Evolutionary conservation across 2,888 invertebrate genomes (phyloP).

Genomic region (Apotomis turbidana): DNA sequence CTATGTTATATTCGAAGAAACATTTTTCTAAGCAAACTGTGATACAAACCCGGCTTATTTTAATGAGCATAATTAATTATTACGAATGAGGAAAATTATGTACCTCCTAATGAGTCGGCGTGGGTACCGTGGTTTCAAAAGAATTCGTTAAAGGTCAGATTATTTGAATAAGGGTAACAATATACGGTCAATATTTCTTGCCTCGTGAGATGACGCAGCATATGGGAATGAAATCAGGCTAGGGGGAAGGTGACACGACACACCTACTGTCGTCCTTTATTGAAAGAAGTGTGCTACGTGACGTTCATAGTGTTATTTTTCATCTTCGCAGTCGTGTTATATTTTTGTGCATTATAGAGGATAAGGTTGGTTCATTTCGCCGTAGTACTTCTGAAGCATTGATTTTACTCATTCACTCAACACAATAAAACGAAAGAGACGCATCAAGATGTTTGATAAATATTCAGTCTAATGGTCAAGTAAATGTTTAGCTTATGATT

Average conservation of each 20-base stretch:
- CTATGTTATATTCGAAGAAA: conserved; percentile 20
- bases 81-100: conserved; percentile 62
- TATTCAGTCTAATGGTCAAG: no score
- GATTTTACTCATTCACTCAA: no score
- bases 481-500: no score
- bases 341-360: conserved; percentile 1
- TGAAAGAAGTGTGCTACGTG: conserved; percentile 51
- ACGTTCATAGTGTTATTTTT: conserved; percentile 45
- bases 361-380: neutral
- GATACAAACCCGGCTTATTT: conserved; percentile 45
- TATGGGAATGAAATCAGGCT: conserved; percentile 56
- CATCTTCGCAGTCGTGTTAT: conserved; percentile 15
- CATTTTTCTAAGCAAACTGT: conserved; percentile 33
- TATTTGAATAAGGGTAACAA: conserved; percentile 62
- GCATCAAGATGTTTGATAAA: no score
- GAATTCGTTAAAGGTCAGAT: conserved; percentile 68
- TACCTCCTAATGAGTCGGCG: conserved; percentile 51
- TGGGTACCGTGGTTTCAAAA: conserved; percentile 64
- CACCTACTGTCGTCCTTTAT: conserved; percentile 54
- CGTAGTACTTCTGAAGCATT: no score
- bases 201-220: conserved; percentile 61
- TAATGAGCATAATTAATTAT: conserved; percentile 61
- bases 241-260: conserved; percentile 54
- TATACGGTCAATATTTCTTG: conserved; percentile 68
- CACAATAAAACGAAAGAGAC: no score